These are phyloP conservation scores for Crotalus helleri DNA, from an alignment of 2,113 vertebrate genomes.

Conservation along the genomic window DNA sequence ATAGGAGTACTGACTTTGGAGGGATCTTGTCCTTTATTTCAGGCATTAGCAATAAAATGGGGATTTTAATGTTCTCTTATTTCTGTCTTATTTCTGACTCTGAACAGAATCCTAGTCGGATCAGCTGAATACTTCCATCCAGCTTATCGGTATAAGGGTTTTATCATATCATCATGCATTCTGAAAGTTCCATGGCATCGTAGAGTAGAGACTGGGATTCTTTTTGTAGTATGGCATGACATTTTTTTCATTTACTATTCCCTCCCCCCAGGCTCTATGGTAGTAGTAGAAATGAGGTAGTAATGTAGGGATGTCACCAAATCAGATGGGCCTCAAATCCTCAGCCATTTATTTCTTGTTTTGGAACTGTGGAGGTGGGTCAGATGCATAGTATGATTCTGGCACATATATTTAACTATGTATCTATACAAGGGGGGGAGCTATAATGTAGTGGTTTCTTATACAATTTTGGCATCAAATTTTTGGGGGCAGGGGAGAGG, in stretches of 20 bases:
- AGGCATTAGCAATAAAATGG: not conserved
- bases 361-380: not conserved
- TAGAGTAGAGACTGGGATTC: not conserved
- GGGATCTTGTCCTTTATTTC: not conserved
- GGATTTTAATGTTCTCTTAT: not conserved
- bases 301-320: not conserved
- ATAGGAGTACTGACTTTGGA: not conserved
- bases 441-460: not conserved
- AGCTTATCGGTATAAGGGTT: too few species aligned
- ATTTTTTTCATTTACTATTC: not conserved
- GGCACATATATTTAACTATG: not conserved
- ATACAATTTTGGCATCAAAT: not conserved
- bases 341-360: not conserved
- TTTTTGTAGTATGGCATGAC: not conserved
- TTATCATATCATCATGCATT: not conserved
- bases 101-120: not conserved
- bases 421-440: not conserved
- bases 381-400: not conserved
- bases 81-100: not conserved
- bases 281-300: not conserved
- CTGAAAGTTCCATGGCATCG: not conserved
- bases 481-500: not conserved
- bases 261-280: not conserved
- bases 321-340: not conserved
- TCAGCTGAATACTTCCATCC: not conserved